Conservation (phyloP, 2,888 invertebrate species). For the Lasioglossum zephyrum region DNA sequence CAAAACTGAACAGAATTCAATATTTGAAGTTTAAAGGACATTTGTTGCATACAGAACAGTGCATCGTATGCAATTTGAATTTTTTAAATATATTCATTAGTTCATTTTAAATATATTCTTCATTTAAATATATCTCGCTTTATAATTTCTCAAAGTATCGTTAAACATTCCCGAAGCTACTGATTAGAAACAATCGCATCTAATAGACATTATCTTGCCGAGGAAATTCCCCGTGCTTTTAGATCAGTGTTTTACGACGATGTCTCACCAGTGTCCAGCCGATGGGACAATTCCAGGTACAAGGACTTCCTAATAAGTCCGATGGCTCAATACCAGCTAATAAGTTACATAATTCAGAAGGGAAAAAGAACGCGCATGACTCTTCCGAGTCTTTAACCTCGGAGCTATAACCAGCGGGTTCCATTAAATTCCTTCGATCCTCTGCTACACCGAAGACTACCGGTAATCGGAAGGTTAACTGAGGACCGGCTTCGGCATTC, state of each 20-base stretch:
- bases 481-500: conserved; percentile 66
- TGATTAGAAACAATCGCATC: not conserved
- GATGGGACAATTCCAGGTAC: not conserved
- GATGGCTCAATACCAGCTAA: conserved; percentile 10
- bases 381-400: conserved; percentile 71
- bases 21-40: fast-evolving
- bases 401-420: conserved; percentile 75
- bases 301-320: not conserved
- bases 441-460: conserved; percentile 64
- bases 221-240: not conserved
- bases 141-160: not conserved
- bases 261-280: not conserved
- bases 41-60: too few relatives aligned
- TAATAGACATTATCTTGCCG: not conserved
- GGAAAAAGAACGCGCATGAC: conserved; percentile 55
- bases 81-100: too few relatives aligned
- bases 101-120: too few relatives aligned
- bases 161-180: not conserved
- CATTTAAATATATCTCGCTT: too few relatives aligned
- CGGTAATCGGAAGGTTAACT: conserved; percentile 70
- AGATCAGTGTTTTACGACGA: not conserved
- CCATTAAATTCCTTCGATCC: conserved; percentile 78
- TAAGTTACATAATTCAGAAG: conserved; percentile 2
- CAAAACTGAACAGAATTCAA: too few relatives aligned
- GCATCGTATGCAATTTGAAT: too few relatives aligned